phyloP scores from a whole-genome alignment of 2,797 vertebrate species.

The Sebastes diploproa region DNA sequence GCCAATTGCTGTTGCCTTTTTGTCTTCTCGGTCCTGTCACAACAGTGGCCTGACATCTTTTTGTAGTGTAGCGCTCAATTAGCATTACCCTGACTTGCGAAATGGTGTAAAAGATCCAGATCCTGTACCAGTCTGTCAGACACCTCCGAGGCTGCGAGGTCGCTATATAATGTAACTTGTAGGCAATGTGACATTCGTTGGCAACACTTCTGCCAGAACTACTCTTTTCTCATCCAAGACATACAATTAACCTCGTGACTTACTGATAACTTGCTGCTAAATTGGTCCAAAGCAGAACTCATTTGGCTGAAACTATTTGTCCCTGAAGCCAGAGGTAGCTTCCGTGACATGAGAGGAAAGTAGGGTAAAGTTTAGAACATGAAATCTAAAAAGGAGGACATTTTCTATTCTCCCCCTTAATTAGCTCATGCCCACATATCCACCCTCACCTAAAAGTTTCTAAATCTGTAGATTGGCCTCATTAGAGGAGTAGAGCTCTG shows the following conservation, averaged over 20 bases:
- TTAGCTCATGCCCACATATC: conserved; percentile 70
- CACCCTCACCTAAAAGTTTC: conserved; percentile 72
- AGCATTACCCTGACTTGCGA: conserved; percentile 62
- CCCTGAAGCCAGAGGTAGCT: conserved; percentile 61
- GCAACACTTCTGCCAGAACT: conserved; percentile 15
- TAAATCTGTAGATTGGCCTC: conserved; percentile 73
- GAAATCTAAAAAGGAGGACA: conserved; percentile 59
- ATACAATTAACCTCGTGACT: conserved; percentile 55
- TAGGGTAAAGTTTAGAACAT: conserved; percentile 70
- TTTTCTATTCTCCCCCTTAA: conserved; percentile 68
- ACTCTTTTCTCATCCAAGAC: conserved; percentile 18
- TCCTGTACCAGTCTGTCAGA: conserved; percentile 38
- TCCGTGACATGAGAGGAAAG: conserved; percentile 65
- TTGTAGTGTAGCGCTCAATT: conserved; percentile 73
- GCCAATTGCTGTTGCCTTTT: conserved; percentile 70
- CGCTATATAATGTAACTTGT: conserved; percentile 47
- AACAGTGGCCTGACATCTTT: conserved; percentile 64
- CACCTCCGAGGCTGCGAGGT: conserved; percentile 9
- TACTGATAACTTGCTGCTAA: conserved; percentile 53
- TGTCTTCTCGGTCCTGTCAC: conserved; percentile 65
- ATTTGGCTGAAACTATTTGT: conserved; percentile 60
- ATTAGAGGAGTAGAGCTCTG: conserved; percentile 63
- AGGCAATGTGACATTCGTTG: conserved; percentile 20
- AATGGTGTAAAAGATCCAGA: conserved; percentile 56
- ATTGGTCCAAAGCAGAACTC: conserved; percentile 62